Percentiles rank a stretch among this genome's conserved stretches.
Conservation (phyloP, 2,113 vertebrate species). For the Boleophthalmus pectinirostris region DNA sequence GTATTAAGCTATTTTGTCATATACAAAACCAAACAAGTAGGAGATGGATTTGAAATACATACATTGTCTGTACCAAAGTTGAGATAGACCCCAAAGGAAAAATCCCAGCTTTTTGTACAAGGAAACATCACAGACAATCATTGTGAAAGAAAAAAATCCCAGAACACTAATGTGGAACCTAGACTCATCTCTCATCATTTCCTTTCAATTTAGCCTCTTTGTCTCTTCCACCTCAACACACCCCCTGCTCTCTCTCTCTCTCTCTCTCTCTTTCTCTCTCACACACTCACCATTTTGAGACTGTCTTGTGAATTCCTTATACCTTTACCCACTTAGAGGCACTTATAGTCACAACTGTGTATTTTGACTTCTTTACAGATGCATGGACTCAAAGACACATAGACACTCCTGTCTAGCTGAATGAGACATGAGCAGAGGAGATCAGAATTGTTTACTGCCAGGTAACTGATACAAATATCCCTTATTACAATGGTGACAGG, state of each 20-base stretch:
- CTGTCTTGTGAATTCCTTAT: conserved; percentile 12
- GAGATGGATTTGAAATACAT: background rate
- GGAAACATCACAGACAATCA: conserved; percentile 51
- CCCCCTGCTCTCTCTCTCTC: conserved; percentile 22
- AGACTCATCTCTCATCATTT: conserved; percentile 78
- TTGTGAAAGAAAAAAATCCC: conserved; percentile 25
- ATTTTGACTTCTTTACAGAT: conserved; percentile 28
- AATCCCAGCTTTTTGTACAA: conserved; percentile 24
- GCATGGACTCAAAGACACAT: conserved; percentile 16
- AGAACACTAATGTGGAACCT: conserved; percentile 68
- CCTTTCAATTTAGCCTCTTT: conserved; percentile 73
- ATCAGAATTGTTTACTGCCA: conserved; percentile 64
- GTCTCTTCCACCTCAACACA: conserved; percentile 59
- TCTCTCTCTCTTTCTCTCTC: conserved; percentile 10
- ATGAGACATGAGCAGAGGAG: conserved; percentile 62
- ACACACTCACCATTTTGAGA: conserved; percentile 24
- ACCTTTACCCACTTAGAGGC: conserved; percentile 16
- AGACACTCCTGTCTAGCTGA: conserved; percentile 49
- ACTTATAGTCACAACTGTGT: conserved; percentile 1
- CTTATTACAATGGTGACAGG: conserved; percentile 72
- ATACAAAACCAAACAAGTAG: background rate
- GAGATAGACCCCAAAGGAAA: conserved; percentile 30
- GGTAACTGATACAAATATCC: conserved; percentile 72
- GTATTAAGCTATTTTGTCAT: background rate
- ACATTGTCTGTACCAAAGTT: background rate